Evolutionary conservation across 2,797 vertebrate species (phyloP).

Genomic region (Fratercula arctica): DNA sequence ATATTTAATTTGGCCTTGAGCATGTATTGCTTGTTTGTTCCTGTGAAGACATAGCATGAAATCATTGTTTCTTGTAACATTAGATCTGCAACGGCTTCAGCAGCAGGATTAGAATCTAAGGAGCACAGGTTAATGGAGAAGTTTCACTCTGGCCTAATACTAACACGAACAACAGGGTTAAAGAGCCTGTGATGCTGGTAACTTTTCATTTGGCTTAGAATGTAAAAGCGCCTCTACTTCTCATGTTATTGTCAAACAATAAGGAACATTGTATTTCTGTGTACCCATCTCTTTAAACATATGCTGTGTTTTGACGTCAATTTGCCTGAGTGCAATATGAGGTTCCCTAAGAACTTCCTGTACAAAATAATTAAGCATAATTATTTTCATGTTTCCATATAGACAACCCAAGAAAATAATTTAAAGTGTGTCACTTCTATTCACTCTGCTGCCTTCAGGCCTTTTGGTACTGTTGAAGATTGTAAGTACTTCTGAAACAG

Average conservation of each 20-base stretch:
- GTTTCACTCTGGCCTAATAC: neutral
- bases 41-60: neutral
- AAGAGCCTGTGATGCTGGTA: neutral
- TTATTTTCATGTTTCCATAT: neutral
- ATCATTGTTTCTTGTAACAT: neutral
- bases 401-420: neutral
- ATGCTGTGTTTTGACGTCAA: neutral
- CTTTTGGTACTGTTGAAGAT: neutral
- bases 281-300: neutral
- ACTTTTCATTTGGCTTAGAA: neutral
- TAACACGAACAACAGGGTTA: neutral
- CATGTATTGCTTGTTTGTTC: conserved; percentile 23
- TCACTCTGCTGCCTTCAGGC: neutral
- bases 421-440: neutral
- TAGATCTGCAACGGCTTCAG: neutral
- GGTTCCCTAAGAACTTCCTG: neutral
- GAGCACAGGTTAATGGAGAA: neutral
- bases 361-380: neutral
- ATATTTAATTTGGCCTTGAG: conserved; percentile 64
- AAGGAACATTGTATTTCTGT: neutral
- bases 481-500: neutral
- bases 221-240: neutral
- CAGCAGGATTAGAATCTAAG: neutral
- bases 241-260: neutral
- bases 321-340: neutral